Percentiles rank a stretch among this genome's conserved stretches.
These are phyloP conservation scores for Anastrepha ludens DNA, from an alignment of 1,140 invertebrate genomes.

Conservation along the genomic window DNA sequence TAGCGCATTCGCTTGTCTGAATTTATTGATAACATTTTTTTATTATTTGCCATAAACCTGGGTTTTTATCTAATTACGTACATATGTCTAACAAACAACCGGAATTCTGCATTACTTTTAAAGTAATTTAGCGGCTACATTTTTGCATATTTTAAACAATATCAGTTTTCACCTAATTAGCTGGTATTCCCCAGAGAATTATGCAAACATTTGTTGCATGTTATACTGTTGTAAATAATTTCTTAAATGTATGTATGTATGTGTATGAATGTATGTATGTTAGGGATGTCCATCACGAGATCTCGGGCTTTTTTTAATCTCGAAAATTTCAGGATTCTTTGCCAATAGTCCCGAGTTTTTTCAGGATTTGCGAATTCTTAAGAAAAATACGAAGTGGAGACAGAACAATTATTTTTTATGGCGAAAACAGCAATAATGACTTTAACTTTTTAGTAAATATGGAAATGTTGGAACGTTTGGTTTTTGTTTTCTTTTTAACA, in stretches of 20 bases:
- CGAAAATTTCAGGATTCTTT: no score
- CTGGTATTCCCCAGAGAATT: background rate
- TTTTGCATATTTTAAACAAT: background rate
- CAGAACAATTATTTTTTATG: no score
- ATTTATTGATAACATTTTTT: background rate
- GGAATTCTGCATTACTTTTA: background rate
- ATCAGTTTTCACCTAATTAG: background rate
- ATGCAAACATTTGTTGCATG: slow-evolving; percentile 4
- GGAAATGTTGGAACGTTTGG: no score
- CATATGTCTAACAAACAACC: background rate
- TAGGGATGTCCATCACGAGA: no score
- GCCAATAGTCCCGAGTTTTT: no score
- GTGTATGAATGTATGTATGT: no score
- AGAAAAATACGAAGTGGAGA: no score
- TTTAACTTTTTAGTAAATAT: no score
- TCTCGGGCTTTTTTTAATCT: no score
- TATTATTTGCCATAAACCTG: background rate
- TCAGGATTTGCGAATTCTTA: no score
- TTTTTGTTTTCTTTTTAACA: no score
- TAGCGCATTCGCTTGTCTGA: background rate
- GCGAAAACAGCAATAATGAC: no score
- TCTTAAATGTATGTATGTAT: background rate
- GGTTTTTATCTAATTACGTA: background rate
- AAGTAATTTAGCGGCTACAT: background rate
- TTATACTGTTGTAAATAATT: slow-evolving; percentile 22